Evolutionary conservation across 1,140 invertebrate genomes (phyloP).

Genomic region (Lasaia peninsularis): DNA sequence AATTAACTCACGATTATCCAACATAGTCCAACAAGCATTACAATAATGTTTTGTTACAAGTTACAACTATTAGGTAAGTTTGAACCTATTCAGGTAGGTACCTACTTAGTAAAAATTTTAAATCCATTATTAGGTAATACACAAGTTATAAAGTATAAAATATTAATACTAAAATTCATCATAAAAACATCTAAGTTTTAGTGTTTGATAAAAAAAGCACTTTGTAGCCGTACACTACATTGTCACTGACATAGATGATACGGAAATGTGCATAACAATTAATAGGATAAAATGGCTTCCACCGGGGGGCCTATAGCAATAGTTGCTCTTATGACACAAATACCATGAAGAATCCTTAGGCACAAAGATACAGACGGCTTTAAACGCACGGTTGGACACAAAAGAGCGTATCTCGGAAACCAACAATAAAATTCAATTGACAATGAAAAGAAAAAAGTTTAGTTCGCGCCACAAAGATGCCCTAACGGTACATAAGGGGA

Average conservation of each 20-base stretch:
- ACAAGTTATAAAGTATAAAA: too few species aligned
- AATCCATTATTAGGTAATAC: too few species aligned
- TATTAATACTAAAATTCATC: too few species aligned
- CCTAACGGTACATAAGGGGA: slow-evolving; percentile 55
- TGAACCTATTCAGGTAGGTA: too few species aligned
- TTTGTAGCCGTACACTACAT: not conserved
- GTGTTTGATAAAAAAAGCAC: not conserved
- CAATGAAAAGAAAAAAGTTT: slow-evolving; percentile 62
- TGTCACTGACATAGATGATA: slow-evolving; percentile 1
- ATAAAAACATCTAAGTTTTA: not conserved
- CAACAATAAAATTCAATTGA: slow-evolving; percentile 77
- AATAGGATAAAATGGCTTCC: slow-evolving; percentile 61
- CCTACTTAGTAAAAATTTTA: too few species aligned
- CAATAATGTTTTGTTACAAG: too few species aligned
- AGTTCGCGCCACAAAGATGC: slow-evolving; percentile 54
- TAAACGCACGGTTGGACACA: slow-evolving; percentile 69
- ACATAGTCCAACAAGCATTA: too few species aligned
- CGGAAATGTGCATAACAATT: slow-evolving; percentile 43
- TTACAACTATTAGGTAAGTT: too few species aligned
- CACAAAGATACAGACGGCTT: slow-evolving; percentile 58
- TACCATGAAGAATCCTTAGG: slow-evolving; percentile 30
- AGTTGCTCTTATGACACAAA: slow-evolving; percentile 52
- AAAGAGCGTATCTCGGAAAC: slow-evolving; percentile 68
- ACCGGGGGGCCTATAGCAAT: slow-evolving; percentile 59
- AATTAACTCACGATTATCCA: too few species aligned